Evolutionary conservation across 2,797 vertebrate species (phyloP).

Genomic region (Coluber constrictor): DNA sequence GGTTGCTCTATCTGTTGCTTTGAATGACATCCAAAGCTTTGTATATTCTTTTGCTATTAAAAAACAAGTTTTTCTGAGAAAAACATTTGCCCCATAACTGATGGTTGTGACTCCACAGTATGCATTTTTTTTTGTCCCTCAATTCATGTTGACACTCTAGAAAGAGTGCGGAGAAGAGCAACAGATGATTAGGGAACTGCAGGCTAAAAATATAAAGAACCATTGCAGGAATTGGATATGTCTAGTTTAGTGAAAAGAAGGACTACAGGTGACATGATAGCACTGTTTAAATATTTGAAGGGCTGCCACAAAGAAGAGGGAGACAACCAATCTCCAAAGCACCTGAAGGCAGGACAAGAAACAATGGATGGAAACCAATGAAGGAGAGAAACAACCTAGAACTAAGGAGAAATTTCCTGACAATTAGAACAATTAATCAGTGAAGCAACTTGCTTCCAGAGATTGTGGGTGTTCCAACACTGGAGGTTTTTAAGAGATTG

Average conservation of each 20-base stretch:
- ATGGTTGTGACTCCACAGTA: neutral
- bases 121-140: neutral
- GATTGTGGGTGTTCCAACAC: neutral
- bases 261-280: neutral
- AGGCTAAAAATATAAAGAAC: neutral
- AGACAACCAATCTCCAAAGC: neutral
- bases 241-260: neutral
- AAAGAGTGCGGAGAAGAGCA: neutral
- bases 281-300: neutral
- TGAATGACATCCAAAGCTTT: neutral
- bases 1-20: neutral
- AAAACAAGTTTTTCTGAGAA: neutral
- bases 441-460: neutral
- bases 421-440: neutral
- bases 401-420: neutral
- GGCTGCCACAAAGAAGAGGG: neutral
- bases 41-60: neutral
- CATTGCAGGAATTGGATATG: neutral
- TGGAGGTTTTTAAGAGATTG: neutral
- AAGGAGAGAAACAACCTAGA: neutral
- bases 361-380: neutral
- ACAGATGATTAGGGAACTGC: neutral
- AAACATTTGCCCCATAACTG: neutral
- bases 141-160: neutral
- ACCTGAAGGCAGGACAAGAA: neutral